phyloP scores from a whole-genome alignment of 2,113 vertebrate genomes.

The Tupaia chinensis region DNA sequence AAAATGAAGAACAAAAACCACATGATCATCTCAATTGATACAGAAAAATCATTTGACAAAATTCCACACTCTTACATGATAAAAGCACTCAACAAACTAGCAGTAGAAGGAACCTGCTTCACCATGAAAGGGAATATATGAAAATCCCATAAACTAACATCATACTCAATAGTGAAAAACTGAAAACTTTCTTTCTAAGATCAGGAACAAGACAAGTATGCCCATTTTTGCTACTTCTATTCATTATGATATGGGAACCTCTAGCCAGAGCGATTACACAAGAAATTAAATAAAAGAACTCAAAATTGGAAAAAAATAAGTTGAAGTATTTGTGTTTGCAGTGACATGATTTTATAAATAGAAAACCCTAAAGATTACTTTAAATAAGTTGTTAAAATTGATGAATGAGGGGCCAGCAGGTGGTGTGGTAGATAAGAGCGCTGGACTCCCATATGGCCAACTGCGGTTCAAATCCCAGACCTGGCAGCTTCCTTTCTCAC shows the following conservation, averaged over 20 bases:
- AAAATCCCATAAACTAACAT: background rate
- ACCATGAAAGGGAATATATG: background rate
- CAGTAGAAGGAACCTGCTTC: background rate
- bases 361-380: background rate
- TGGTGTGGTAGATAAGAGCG: too few relatives aligned
- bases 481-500: too few relatives aligned
- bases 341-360: background rate
- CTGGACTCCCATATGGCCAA: too few relatives aligned
- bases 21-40: background rate
- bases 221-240: background rate
- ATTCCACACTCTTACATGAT: background rate
- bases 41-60: conserved; percentile 6
- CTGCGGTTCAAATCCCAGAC: too few relatives aligned
- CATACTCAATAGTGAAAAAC: background rate
- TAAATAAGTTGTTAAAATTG: too few relatives aligned
- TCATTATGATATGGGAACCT: background rate
- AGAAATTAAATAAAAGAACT: background rate
- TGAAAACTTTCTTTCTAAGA: background rate
- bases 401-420: too few relatives aligned
- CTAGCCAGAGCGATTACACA: conserved; percentile 5
- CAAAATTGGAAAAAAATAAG: background rate
- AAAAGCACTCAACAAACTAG: background rate
- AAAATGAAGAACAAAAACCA: background rate
- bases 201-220: background rate
- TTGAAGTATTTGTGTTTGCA: background rate